These are phyloP conservation scores for Conomelus anceps DNA, from an alignment of 2,888 invertebrate species.

Conservation along the genomic window DNA sequence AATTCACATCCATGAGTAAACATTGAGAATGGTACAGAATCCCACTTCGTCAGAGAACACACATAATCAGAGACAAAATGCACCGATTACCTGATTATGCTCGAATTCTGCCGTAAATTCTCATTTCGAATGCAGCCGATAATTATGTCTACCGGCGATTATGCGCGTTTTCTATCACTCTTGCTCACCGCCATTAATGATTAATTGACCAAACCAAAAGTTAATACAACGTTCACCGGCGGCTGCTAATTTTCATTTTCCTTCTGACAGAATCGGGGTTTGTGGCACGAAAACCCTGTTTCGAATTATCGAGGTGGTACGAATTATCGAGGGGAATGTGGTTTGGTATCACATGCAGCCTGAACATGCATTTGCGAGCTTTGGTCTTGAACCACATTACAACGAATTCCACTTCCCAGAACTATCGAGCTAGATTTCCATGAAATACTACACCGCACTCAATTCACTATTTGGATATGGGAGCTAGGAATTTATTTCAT, in stretches of 20 bases:
- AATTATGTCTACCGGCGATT: not conserved
- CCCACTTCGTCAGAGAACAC: not conserved
- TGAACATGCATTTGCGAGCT: not conserved
- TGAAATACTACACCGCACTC: not conserved
- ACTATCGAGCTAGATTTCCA: not conserved
- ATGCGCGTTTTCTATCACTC: not conserved
- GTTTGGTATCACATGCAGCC: not conserved
- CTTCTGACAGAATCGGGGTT: too few species aligned
- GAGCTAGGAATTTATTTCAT: too few species aligned
- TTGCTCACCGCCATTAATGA: not conserved
- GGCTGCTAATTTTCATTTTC: too few species aligned
- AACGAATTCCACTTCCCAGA: not conserved
- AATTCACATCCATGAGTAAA: not conserved
- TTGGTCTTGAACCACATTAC: not conserved
- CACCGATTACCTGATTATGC: not conserved
- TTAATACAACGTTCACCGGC: too few species aligned
- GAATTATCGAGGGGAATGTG: not conserved
- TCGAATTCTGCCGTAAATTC: not conserved
- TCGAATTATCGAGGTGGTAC: not conserved
- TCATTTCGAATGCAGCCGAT: not conserved
- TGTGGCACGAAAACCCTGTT: not conserved
- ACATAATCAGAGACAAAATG: not conserved
- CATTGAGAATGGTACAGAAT: not conserved
- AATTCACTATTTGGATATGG: too few species aligned
- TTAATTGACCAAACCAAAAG: not conserved